Evolutionary conservation across 2,797 vertebrate species (phyloP).

Genomic region (Peromyscus eremicus): DNA sequence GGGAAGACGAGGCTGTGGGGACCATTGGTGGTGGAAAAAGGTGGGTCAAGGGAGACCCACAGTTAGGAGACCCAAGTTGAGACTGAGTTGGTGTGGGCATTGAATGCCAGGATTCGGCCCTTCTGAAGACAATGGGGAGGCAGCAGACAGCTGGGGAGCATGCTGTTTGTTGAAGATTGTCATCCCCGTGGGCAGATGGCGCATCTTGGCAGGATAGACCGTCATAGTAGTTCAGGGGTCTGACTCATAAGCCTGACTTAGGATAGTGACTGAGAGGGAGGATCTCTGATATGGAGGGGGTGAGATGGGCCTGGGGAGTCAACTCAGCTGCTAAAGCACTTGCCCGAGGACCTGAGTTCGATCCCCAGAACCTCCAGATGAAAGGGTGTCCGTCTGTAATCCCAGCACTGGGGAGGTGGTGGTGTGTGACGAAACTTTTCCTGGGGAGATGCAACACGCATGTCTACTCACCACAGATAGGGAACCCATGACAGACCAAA

Average conservation of each 20-base stretch:
- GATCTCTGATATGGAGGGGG: background rate
- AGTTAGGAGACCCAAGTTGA: background rate
- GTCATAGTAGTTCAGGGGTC: background rate
- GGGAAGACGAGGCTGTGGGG: background rate
- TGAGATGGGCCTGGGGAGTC: background rate
- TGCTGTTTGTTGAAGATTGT: background rate
- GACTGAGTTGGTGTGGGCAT: background rate
- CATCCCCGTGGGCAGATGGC: slow-evolving; percentile 7
- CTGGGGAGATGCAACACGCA: background rate
- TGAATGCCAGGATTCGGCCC: background rate
- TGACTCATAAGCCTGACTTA: background rate
- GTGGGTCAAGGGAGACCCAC: background rate
- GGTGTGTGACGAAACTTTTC: background rate
- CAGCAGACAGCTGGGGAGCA: background rate
- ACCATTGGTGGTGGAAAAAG: background rate
- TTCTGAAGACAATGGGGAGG: background rate
- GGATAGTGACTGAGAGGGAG: background rate
- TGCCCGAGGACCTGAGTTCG: background rate
- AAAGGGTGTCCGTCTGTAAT: background rate
- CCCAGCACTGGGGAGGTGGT: background rate
- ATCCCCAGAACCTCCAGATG: background rate
- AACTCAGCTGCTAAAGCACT: background rate
- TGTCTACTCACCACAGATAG: background rate
- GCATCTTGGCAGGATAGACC: background rate
- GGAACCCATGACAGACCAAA: background rate